Percentiles rank a stretch among this genome's conserved stretches.
phyloP scores from a whole-genome alignment of 2,113 vertebrate genomes.

The Colossoma macropomum region DNA sequence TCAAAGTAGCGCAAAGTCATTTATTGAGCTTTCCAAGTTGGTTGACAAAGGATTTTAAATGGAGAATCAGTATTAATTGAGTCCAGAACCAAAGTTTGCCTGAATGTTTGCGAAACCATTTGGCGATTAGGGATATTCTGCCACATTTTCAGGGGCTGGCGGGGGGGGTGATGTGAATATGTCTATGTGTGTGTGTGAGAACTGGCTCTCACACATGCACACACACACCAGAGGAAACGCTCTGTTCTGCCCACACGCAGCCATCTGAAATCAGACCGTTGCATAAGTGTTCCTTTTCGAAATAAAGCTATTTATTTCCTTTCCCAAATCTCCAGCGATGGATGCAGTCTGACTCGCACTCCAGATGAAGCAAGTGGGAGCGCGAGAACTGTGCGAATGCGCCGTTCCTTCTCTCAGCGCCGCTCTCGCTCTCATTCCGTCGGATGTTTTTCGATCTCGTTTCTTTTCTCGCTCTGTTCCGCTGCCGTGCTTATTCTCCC shows the following conservation, averaged over 20 bases:
- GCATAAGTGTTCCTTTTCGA: slow-evolving; percentile 44
- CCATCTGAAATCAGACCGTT: slow-evolving; percentile 48
- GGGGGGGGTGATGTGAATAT: too few species aligned
- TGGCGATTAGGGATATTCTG: not conserved
- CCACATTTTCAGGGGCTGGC: not conserved
- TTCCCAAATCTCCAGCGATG: slow-evolving; percentile 49
- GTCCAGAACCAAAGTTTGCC: not conserved
- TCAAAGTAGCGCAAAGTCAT: not conserved
- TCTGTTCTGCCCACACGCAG: slow-evolving; percentile 50
- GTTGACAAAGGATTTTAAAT: not conserved
- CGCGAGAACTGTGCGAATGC: slow-evolving; percentile 25
- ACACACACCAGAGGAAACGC: slow-evolving; percentile 41
- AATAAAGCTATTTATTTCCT: slow-evolving; percentile 51
- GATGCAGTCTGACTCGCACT: slow-evolving; percentile 38
- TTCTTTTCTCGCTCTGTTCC: not conserved
- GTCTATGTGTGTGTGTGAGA: slow-evolving; percentile 4
- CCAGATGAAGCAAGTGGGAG: slow-evolving; percentile 34
- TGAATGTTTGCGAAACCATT: slow-evolving; percentile 8
- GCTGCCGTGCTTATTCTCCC: not conserved
- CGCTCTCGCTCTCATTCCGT: not conserved
- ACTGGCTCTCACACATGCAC: not conserved
- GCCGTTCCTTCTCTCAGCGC: not conserved
- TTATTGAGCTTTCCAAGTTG: not conserved
- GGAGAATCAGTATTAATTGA: not conserved
- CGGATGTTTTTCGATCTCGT: not conserved